Conservation (phyloP, 2,797 vertebrate genomes). For the Urophycis tenuis region DNA sequence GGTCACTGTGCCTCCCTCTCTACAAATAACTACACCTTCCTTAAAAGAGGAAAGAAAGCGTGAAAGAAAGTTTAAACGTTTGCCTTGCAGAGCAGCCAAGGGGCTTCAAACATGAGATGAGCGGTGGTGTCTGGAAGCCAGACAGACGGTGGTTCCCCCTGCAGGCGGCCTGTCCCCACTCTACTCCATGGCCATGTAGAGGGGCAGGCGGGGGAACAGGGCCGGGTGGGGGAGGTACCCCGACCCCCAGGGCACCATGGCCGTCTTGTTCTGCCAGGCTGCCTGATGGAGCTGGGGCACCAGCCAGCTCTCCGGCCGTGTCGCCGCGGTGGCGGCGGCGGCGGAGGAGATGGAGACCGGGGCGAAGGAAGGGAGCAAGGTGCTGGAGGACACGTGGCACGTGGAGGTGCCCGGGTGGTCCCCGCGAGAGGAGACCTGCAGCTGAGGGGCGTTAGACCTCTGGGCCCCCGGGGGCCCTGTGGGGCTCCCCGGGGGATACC, state of each 20-base stretch:
- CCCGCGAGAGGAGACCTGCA: conserved; percentile 48
- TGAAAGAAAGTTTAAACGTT: not conserved
- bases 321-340: conserved; percentile 7
- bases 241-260: conserved; percentile 52
- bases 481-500: not conserved
- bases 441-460: conserved; percentile 22
- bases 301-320: conserved; percentile 33
- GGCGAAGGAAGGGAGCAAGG: not conserved
- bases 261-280: conserved; percentile 24
- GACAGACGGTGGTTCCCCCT: conserved; percentile 18
- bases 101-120: not conserved
- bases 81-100: not conserved
- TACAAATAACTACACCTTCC: not conserved
- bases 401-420: conserved; percentile 19
- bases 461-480: conserved; percentile 16
- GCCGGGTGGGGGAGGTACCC: conserved; percentile 30
- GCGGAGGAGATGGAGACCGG: conserved; percentile 12
- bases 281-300: conserved; percentile 40
- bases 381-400: not conserved
- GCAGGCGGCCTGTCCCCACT: conserved; percentile 8
- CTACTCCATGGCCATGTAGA: not conserved
- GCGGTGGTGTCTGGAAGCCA: conserved; percentile 17
- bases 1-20: not conserved
- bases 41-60: not conserved
- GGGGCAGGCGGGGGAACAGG: conserved; percentile 43